phyloP scores from a whole-genome alignment of 1,140 invertebrate genomes.

The Lasioglossum albipes region DNA sequence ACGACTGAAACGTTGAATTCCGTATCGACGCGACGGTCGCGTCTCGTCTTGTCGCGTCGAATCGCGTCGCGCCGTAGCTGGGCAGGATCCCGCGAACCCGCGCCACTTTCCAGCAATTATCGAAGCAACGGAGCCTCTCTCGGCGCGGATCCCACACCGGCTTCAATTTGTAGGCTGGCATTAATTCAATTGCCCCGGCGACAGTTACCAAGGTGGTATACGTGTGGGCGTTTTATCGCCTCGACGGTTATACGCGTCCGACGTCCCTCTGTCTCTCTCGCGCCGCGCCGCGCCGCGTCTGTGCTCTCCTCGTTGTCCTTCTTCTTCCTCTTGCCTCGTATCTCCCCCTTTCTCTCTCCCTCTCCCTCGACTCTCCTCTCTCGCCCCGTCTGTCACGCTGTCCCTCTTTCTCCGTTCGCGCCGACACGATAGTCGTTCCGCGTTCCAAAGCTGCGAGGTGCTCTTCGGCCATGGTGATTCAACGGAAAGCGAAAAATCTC shows the following conservation, averaged over 20 bases:
- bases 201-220: constrained; percentile 66
- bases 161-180: constrained; percentile 78
- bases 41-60: constrained; percentile 2
- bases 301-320: background rate
- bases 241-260: constrained; percentile 60
- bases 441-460: constrained; percentile 51
- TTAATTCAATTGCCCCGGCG: constrained; percentile 76
- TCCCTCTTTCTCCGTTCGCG: constrained; percentile 5
- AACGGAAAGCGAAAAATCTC: constrained; percentile 43
- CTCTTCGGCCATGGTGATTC: constrained; percentile 25
- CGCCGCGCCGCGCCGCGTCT: constrained; percentile 1
- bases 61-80: background rate
- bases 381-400: background rate
- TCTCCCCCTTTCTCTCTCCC: constrained; percentile 25
- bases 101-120: constrained; percentile 76
- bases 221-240: constrained; percentile 66
- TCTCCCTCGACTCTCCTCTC: background rate
- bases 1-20: constrained; percentile 15
- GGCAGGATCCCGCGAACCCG: constrained; percentile 37
- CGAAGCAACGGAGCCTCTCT: constrained; percentile 65
- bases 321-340: background rate
- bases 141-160: constrained; percentile 67
- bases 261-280: constrained; percentile 30
- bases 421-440: constrained; percentile 50
- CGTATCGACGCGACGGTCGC: background rate